Evolutionary conservation across 2,797 vertebrate species (phyloP).

Genomic region (Bovichtus variegatus): DNA sequence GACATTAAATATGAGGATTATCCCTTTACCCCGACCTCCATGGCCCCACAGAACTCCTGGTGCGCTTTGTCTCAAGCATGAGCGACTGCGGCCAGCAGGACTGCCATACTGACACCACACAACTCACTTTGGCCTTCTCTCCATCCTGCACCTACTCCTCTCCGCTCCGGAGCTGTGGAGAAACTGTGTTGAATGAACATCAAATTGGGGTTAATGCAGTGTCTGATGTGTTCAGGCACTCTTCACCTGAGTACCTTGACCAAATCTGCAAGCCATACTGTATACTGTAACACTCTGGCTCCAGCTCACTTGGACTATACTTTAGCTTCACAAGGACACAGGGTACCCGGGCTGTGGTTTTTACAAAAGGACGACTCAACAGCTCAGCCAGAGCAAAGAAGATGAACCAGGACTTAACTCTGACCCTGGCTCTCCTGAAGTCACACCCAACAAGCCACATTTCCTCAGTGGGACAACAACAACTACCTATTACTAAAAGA

Average conservation of each 20-base stretch:
- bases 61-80: slow-evolving; percentile 93
- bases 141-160: not conserved
- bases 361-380: not conserved
- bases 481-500: slow-evolving; percentile 74
- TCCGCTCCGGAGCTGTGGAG: not conserved
- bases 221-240: not conserved
- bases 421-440: not conserved
- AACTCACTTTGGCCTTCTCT: not conserved
- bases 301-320: slow-evolving; percentile 22
- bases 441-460: slow-evolving; percentile 6
- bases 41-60: slow-evolving; percentile 92
- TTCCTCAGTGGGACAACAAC: slow-evolving; percentile 33
- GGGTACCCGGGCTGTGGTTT: not conserved
- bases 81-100: slow-evolving; percentile 42
- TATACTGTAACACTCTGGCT: slow-evolving; percentile 12
- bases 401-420: not conserved
- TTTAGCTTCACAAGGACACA: slow-evolving; percentile 4
- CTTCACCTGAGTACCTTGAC: slow-evolving; percentile 1
- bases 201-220: not conserved
- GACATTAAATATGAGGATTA: slow-evolving; percentile 97
- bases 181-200: not conserved
- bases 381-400: not conserved
- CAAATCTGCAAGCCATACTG: not conserved
- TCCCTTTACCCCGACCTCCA: slow-evolving; percentile 83
- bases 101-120: slow-evolving; percentile 10